These are phyloP conservation scores for Neopipo cinnamomea DNA, from an alignment of 2,113 vertebrate genomes.

Conservation along the genomic window DNA sequence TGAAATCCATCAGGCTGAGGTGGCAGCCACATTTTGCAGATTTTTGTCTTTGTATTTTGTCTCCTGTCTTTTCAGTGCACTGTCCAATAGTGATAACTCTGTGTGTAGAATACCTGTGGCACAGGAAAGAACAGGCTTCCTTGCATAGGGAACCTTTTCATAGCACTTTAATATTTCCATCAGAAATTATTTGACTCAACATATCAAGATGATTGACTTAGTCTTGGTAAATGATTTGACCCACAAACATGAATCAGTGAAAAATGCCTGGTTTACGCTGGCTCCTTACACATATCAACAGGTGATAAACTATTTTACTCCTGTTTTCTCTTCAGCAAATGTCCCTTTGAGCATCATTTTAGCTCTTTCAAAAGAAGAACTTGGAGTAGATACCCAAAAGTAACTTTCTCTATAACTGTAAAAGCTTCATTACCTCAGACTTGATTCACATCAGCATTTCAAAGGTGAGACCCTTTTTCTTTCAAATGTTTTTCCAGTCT, in stretches of 20 bases:
- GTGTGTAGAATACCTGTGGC: background rate
- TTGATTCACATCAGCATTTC: background rate
- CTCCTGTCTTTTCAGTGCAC: background rate
- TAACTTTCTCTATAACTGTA: background rate
- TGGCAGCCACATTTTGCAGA: background rate
- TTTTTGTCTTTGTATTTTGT: background rate
- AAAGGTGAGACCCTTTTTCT: background rate
- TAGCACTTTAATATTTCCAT: background rate
- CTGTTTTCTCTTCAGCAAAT: background rate
- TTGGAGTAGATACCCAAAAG: background rate
- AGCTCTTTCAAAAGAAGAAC: background rate
- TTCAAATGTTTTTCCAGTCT: slow-evolving; percentile 3
- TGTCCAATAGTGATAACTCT: background rate
- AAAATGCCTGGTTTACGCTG: background rate
- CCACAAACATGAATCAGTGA: background rate
- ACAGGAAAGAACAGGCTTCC: background rate
- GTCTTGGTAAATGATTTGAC: background rate
- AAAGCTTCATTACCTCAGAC: slow-evolving; percentile 5
- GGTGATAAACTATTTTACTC: background rate
- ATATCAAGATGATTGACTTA: background rate
- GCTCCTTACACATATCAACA: background rate
- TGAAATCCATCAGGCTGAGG: background rate
- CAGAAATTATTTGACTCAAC: background rate
- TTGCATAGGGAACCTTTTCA: background rate
- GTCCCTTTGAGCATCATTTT: background rate